phyloP scores from a whole-genome alignment of 2,797 vertebrate genomes.

The Tympanoctomys barrerae region DNA sequence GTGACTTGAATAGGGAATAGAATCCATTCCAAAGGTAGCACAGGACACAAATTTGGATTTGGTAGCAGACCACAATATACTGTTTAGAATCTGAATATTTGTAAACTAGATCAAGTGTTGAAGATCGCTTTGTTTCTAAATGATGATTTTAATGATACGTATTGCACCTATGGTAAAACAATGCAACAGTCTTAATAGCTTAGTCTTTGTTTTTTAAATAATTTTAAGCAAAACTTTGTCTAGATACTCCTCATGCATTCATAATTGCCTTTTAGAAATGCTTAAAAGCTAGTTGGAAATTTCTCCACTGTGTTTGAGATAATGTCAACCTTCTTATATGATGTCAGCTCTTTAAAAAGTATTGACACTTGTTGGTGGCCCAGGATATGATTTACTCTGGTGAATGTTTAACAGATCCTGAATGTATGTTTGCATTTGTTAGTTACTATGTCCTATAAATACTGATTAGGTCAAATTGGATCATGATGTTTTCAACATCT shows the following conservation, averaged over 20 bases:
- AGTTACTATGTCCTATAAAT: background rate
- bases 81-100: slow-evolving; percentile 39
- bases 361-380: background rate
- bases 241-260: background rate
- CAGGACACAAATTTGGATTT: background rate
- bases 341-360: background rate
- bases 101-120: slow-evolving; percentile 16
- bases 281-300: background rate
- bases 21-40: background rate
- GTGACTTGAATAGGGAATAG: background rate
- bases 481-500: background rate
- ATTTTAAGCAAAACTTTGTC: background rate
- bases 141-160: background rate
- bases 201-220: background rate
- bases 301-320: background rate
- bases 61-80: background rate
- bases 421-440: background rate
- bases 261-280: background rate
- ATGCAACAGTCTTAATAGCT: slow-evolving; percentile 33
- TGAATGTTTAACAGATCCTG: background rate
- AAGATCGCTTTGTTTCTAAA: slow-evolving; percentile 41
- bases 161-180: background rate
- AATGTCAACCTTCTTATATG: background rate
- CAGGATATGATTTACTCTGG: background rate
- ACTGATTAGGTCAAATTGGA: background rate